Conservation (phyloP, 2,113 vertebrate species). For the Scomber colias region DNA sequence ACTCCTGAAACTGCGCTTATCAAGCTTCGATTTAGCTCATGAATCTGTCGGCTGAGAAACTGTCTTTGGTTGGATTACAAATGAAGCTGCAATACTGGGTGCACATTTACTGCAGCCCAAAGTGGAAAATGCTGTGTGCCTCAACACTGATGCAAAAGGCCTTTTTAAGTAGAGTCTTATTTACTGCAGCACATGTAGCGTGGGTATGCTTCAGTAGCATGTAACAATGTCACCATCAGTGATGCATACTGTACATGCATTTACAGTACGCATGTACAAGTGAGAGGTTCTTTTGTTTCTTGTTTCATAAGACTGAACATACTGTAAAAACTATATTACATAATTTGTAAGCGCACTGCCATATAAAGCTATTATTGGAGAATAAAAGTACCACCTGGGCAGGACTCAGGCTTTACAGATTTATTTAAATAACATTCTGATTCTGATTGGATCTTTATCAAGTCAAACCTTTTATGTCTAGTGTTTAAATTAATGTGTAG, state of each 20-base stretch:
- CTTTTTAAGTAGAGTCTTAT: slow-evolving; percentile 4
- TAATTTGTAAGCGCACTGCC: background rate
- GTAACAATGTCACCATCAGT: background rate
- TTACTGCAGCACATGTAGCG: slow-evolving; percentile 31
- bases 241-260: background rate
- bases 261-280: background rate
- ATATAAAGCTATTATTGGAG: background rate
- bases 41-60: slow-evolving; percentile 64
- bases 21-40: slow-evolving; percentile 36
- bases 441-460: background rate
- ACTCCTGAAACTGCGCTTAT: too few relatives aligned
- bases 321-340: background rate
- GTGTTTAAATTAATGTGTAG: background rate
- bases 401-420: background rate
- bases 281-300: background rate
- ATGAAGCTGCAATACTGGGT: slow-evolving; percentile 37
- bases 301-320: background rate
- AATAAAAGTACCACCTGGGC: background rate
- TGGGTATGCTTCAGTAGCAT: background rate
- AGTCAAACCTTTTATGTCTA: background rate
- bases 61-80: slow-evolving; percentile 49
- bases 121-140: slow-evolving; percentile 21
- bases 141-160: slow-evolving; percentile 33
- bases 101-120: slow-evolving; percentile 24
- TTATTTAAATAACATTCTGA: slow-evolving; percentile 5